Conservation (phyloP, 2,797 vertebrate species). For the Alosa sapidissima region DNA sequence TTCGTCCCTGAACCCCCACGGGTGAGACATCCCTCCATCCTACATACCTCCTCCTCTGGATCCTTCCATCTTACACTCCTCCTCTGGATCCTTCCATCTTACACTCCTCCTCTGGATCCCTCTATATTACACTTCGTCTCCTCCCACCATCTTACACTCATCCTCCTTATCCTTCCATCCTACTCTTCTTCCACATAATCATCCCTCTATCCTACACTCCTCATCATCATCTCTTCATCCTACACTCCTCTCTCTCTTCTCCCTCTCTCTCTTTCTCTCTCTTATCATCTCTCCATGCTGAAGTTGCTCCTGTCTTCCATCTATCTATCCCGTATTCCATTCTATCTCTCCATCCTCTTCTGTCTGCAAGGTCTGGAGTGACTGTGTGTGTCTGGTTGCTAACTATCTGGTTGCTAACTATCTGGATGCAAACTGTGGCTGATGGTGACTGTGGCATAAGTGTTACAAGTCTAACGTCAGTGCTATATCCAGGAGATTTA, state of each 20-base stretch:
- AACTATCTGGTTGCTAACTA: too few relatives aligned
- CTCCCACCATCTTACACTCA: not conserved
- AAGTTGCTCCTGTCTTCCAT: too few relatives aligned
- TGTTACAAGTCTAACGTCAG: too few relatives aligned
- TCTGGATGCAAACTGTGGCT: too few relatives aligned
- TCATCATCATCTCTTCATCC: not conserved
- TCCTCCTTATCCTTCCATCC: not conserved
- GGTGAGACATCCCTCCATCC: conserved; percentile 70
- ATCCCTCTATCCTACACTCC: not conserved
- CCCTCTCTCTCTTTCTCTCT: too few relatives aligned
- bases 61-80: not conserved
- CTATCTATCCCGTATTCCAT: too few relatives aligned
- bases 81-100: not conserved
- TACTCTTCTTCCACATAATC: not conserved
- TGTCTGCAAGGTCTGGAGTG: too few relatives aligned
- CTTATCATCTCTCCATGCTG: too few relatives aligned
- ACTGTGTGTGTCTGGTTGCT: too few relatives aligned
- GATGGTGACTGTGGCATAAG: too few relatives aligned
- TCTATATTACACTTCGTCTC: not conserved
- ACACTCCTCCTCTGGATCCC: not conserved
- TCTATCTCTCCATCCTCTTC: too few relatives aligned
- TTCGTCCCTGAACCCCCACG: conserved; percentile 97
- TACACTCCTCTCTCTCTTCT: not conserved
- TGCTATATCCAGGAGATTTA: too few relatives aligned
- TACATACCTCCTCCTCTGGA: not conserved